Evolutionary conservation across 2,797 vertebrate species (phyloP).

Genomic region (Rhyacichthys aspro): DNA sequence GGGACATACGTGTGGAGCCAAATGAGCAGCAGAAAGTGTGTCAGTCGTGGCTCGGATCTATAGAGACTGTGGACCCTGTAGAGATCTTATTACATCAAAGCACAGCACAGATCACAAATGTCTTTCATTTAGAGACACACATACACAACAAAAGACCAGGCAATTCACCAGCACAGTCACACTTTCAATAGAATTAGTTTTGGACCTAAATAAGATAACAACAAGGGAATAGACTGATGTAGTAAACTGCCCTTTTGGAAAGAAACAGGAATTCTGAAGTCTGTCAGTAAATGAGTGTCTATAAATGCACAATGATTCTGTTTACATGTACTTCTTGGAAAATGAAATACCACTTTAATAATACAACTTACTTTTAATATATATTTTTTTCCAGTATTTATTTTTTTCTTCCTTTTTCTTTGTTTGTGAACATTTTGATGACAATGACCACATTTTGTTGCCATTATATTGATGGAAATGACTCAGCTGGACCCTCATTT

Average conservation of each 20-base stretch:
- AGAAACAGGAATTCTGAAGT: background rate
- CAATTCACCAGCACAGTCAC: background rate
- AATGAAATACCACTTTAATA: too few species aligned
- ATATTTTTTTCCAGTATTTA: too few species aligned
- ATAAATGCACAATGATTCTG: too few species aligned
- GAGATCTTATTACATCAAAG: background rate
- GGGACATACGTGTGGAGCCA: constrained; percentile 9
- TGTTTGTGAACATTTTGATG: too few species aligned
- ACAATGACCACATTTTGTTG: too few species aligned
- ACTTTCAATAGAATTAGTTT: constrained; percentile 3
- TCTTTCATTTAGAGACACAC: background rate
- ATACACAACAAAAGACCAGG: constrained; percentile 6
- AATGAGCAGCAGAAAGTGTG: background rate
- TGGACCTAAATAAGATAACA: background rate
- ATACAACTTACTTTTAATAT: too few species aligned
- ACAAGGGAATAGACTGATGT: background rate
- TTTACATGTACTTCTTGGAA: too few species aligned
- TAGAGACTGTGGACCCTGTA: background rate
- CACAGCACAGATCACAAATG: background rate
- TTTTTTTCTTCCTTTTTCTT: too few species aligned
- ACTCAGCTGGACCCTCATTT: too few species aligned
- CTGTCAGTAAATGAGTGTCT: too few species aligned
- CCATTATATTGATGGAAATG: too few species aligned
- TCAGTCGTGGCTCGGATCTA: background rate
- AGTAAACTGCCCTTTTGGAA: constrained; percentile 1